Percentiles rank a stretch among this genome's conserved stretches.
Evolutionary conservation across 2,113 vertebrate genomes (phyloP).

Genomic region (Lipophrys pholis): DNA sequence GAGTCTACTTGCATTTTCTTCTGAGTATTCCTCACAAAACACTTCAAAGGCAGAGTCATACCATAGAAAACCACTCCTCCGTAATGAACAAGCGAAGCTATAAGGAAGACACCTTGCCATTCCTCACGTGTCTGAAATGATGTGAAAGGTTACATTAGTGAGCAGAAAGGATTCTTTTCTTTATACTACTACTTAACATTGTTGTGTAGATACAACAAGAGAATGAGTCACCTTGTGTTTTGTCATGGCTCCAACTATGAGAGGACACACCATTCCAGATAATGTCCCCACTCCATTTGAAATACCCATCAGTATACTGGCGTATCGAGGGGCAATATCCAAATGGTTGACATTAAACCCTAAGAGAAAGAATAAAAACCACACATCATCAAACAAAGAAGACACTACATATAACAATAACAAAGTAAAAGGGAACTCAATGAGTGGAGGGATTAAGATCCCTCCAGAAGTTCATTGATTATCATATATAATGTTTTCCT

Average conservation of each 20-base stretch:
- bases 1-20: background rate
- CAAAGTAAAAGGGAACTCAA: background rate
- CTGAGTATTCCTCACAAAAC: background rate
- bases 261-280: slow-evolving; percentile 94
- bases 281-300: slow-evolving; percentile 94
- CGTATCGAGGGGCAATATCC: slow-evolving; percentile 93
- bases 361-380: slow-evolving; percentile 46
- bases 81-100: slow-evolving; percentile 89
- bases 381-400: no score
- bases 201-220: background rate
- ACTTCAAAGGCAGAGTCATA: slow-evolving; percentile 46
- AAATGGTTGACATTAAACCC: slow-evolving; percentile 95
- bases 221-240: slow-evolving; percentile 90
- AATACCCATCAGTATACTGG: slow-evolving; percentile 96
- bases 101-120: slow-evolving; percentile 94
- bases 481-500: no score
- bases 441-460: background rate
- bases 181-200: background rate
- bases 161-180: background rate
- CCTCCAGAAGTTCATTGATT: no score
- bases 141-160: background rate
- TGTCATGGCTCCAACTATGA: slow-evolving; percentile 96
- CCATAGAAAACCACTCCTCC: slow-evolving; percentile 87
- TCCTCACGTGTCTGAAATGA: slow-evolving; percentile 89
- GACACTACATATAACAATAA: no score